These are phyloP conservation scores for Diaprepes abbreviatus DNA, from an alignment of 2,888 invertebrate genomes.

Conservation along the genomic window DNA sequence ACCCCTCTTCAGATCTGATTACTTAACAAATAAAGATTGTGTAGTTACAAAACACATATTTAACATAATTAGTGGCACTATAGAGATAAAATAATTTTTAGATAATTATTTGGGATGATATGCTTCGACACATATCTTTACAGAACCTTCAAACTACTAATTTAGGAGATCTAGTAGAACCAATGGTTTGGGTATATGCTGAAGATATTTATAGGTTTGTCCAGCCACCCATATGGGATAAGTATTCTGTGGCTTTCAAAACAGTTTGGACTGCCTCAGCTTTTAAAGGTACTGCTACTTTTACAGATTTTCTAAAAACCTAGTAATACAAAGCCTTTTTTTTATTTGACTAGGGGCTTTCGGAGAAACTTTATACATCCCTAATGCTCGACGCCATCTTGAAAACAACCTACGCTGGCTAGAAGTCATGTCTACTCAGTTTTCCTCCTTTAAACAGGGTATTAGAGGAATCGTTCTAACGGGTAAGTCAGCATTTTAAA, in stretches of 20 bases:
- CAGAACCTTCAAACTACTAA: constrained; percentile 74
- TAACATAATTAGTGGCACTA: no score
- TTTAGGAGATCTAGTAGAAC: constrained; percentile 78
- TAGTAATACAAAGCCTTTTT: not conserved
- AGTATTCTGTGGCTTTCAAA: constrained; percentile 76
- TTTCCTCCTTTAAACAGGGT: constrained; percentile 69
- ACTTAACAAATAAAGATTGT: no score
- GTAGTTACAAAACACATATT: no score
- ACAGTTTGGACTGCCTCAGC: constrained; percentile 82
- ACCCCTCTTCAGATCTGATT: no score
- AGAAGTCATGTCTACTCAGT: constrained; percentile 75
- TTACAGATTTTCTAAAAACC: not conserved
- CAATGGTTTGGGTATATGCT: constrained; percentile 87
- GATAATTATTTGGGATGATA: constrained; percentile 86
- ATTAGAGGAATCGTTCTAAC: constrained; percentile 72
- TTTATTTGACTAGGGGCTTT: constrained; percentile 70
- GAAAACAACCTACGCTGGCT: constrained; percentile 81
- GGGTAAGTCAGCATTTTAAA: constrained; percentile 59
- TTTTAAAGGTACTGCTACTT: constrained; percentile 71
- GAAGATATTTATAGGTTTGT: constrained; percentile 75
- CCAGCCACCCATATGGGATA: constrained; percentile 74
- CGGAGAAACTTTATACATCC: constrained; percentile 78
- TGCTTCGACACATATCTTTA: constrained; percentile 77
- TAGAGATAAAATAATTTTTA: constrained; percentile 14
- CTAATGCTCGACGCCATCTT: constrained; percentile 76